Evolutionary conservation across 2,888 invertebrate species (phyloP).

Genomic region (Azorinus chamasolen): DNA sequence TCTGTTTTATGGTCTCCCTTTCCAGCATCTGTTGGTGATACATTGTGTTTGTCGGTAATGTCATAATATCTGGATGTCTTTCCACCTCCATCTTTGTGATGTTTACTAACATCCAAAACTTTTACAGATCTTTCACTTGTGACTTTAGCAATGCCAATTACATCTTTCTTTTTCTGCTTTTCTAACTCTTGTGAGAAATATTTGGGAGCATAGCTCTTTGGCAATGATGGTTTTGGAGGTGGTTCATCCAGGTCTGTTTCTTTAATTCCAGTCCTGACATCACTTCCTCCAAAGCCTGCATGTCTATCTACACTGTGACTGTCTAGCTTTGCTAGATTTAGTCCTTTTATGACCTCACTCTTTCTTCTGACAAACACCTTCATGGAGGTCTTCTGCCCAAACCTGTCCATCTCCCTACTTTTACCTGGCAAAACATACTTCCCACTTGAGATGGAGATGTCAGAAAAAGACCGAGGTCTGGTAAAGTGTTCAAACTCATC

Average conservation of each 20-base stretch:
- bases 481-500: slow-evolving; percentile 25
- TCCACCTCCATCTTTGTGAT: no score
- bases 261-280: no score
- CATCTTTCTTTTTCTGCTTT: background rate
- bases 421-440: slow-evolving; percentile 18
- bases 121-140: no score
- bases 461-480: slow-evolving; percentile 62
- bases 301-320: no score
- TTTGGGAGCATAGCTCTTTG: slow-evolving; percentile 27
- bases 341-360: slow-evolving; percentile 24
- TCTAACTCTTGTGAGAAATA: slow-evolving; percentile 22
- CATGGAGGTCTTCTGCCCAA: slow-evolving; percentile 33
- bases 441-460: slow-evolving; percentile 38
- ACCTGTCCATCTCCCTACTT: slow-evolving; percentile 10
- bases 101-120: no score
- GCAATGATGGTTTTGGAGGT: slow-evolving; percentile 44
- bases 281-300: no score
- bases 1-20: no score
- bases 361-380: slow-evolving; percentile 55
- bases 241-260: slow-evolving; percentile 1
- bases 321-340: background rate
- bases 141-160: no score
- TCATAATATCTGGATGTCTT: no score
- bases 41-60: no score
- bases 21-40: no score